Evolutionary conservation across 2,888 invertebrate species (phyloP).

Genomic region (Lepidochitona cinerea): DNA sequence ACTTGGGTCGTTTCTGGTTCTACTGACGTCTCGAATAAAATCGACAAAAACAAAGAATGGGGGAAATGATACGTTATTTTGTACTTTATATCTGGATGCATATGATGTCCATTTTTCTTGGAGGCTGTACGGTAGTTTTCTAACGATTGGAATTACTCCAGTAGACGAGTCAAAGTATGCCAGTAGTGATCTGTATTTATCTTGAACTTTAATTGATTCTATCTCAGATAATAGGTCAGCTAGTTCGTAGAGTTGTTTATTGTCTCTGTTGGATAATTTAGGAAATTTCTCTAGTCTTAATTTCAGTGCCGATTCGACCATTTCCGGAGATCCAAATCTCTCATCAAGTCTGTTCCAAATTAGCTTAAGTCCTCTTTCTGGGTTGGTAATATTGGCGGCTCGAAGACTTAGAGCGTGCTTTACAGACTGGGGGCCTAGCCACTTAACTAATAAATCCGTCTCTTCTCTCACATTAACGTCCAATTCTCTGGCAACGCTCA

Average conservation of each 20-base stretch:
- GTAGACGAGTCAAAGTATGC: constrained; percentile 24
- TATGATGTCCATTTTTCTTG: constrained; percentile 18
- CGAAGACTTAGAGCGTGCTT: constrained; percentile 19
- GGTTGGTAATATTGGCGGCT: constrained; percentile 13
- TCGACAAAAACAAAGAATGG: constrained; percentile 22
- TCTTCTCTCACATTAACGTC: constrained; percentile 20
- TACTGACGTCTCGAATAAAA: constrained; percentile 17
- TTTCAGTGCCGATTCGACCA: constrained; percentile 18
- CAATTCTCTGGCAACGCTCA: constrained; percentile 18
- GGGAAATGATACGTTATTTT: constrained; percentile 18
- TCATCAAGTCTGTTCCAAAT: constrained; percentile 23
- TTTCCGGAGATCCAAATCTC: constrained; percentile 18
- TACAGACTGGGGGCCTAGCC: constrained; percentile 24
- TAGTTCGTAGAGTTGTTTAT: constrained; percentile 23
- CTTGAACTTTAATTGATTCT: constrained; percentile 20
- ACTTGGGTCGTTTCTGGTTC: constrained; percentile 22
- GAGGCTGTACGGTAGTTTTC: constrained; percentile 22
- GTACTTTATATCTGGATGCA: constrained; percentile 18
- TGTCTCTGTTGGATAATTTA: constrained; percentile 13
- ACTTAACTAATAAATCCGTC: constrained; percentile 25
- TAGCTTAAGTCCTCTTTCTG: constrained; percentile 3
- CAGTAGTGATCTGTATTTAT: constrained; percentile 14
- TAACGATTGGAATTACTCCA: too few species aligned
- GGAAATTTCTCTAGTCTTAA: constrained; percentile 16
- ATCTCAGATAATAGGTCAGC: constrained; percentile 25